phyloP scores from a whole-genome alignment of 2,797 vertebrate genomes.

The Mareca strepera region DNA sequence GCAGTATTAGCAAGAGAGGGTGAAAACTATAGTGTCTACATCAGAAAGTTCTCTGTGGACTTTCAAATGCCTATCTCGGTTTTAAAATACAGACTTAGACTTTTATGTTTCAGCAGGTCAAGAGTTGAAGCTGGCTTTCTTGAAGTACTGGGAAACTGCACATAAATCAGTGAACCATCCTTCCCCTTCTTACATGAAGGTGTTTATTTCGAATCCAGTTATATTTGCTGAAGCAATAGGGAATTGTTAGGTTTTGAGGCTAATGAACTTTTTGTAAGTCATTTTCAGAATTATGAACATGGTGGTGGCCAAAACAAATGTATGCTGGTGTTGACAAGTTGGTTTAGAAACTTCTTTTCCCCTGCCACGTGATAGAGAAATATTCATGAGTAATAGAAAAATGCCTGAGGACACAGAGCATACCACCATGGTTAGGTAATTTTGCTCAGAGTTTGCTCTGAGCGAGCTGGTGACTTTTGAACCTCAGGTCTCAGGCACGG shows the following conservation, averaged over 20 bases:
- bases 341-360: slow-evolving; percentile 8
- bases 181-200: neutral
- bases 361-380: neutral
- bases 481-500: neutral
- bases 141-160: neutral
- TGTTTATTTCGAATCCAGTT: neutral
- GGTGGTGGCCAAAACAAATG: neutral
- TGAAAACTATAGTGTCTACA: neutral
- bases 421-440: neutral
- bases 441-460: neutral
- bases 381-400: slow-evolving; percentile 1
- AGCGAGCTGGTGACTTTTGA: slow-evolving; percentile 23
- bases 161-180: neutral
- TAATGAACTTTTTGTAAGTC: neutral
- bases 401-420: neutral
- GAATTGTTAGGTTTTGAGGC: neutral
- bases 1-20: neutral
- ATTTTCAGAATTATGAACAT: neutral
- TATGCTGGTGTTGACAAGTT: neutral
- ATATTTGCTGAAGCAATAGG: neutral
- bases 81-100: neutral
- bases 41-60: neutral
- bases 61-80: neutral
- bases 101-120: neutral
- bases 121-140: neutral